Conservation (phyloP, 2,888 invertebrate species). For the Polylopha cassiicola region DNA sequence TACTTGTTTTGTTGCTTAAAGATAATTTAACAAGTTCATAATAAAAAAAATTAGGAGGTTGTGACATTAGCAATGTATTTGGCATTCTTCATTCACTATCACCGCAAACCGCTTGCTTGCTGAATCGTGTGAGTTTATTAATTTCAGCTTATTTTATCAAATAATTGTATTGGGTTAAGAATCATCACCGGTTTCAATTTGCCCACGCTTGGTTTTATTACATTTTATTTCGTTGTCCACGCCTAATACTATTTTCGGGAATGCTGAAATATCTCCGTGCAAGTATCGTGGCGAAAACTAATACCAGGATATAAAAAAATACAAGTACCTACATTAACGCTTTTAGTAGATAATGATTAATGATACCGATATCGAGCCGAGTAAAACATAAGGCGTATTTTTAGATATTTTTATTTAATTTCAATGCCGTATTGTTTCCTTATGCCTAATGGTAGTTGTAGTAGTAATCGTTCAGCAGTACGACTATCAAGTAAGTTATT, state of each 20-base stretch:
- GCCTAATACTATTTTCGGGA: slow-evolving; percentile 28
- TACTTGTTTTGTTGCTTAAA: background rate
- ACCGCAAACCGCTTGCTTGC: slow-evolving; percentile 67
- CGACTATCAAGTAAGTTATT: too few relatives aligned
- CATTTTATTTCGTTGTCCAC: slow-evolving; percentile 29
- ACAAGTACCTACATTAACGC: too few relatives aligned
- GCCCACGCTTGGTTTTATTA: slow-evolving; percentile 20
- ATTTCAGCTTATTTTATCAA: slow-evolving; percentile 50
- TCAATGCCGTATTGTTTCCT: too few relatives aligned
- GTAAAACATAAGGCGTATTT: too few relatives aligned
- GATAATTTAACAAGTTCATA: background rate
- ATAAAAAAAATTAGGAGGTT: too few relatives aligned
- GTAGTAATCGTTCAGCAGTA: too few relatives aligned
- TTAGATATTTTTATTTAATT: too few relatives aligned
- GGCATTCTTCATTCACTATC: slow-evolving; percentile 44
- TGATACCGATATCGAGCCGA: too few relatives aligned
- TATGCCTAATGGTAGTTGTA: too few relatives aligned
- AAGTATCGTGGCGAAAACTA: background rate
- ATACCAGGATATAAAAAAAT: too few relatives aligned
- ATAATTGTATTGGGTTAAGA: slow-evolving; percentile 37
- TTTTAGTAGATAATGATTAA: too few relatives aligned
- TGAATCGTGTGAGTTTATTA: slow-evolving; percentile 51
- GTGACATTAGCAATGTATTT: slow-evolving; percentile 66
- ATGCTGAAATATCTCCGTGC: background rate
- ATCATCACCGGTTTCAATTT: slow-evolving; percentile 32